phyloP scores from a whole-genome alignment of 2,888 invertebrate genomes.

The Chloromyia formosa region DNA sequence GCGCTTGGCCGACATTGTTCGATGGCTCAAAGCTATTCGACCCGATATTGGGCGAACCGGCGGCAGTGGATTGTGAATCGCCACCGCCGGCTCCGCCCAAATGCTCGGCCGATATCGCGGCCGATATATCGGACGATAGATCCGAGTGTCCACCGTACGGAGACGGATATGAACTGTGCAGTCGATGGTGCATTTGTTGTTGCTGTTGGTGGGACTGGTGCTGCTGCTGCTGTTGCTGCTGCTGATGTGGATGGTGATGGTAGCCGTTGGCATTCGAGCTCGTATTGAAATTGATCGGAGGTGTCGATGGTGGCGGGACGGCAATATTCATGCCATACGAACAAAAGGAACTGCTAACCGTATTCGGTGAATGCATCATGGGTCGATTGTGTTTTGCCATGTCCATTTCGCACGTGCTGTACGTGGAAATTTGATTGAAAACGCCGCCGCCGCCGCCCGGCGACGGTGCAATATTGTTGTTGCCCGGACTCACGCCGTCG shows the following conservation, averaged over 20 bases:
- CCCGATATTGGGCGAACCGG: constrained; percentile 71
- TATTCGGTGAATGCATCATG: constrained; percentile 59
- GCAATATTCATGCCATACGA: constrained; percentile 46
- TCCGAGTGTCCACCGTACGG: constrained; percentile 75
- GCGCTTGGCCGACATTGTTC: constrained; percentile 64
- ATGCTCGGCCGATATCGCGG: constrained; percentile 77
- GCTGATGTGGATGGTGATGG: constrained; percentile 48
- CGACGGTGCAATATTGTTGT: neutral
- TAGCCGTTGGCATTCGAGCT: constrained; percentile 44
- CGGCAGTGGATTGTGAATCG: constrained; percentile 70
- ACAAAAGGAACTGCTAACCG: constrained; percentile 49
- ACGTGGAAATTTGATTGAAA: neutral
- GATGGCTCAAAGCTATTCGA: constrained; percentile 81
- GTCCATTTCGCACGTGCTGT: constrained; percentile 6
- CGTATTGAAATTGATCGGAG: constrained; percentile 20
- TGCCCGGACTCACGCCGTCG: neutral
- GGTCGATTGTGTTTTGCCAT: constrained; percentile 51
- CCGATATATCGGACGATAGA: constrained; percentile 79
- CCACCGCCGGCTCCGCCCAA: constrained; percentile 58
- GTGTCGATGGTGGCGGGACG: constrained; percentile 40
- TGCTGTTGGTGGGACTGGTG: constrained; percentile 52
- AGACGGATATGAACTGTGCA: constrained; percentile 59
- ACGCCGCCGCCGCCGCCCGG: too few relatives aligned
- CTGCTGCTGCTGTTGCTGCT: constrained; percentile 50
- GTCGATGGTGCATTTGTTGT: constrained; percentile 48